Evolutionary conservation across 2,888 invertebrate genomes (phyloP), one percentile per base, ranked within the genome.

Genomic region (Dendrolimus houi): DNA sequence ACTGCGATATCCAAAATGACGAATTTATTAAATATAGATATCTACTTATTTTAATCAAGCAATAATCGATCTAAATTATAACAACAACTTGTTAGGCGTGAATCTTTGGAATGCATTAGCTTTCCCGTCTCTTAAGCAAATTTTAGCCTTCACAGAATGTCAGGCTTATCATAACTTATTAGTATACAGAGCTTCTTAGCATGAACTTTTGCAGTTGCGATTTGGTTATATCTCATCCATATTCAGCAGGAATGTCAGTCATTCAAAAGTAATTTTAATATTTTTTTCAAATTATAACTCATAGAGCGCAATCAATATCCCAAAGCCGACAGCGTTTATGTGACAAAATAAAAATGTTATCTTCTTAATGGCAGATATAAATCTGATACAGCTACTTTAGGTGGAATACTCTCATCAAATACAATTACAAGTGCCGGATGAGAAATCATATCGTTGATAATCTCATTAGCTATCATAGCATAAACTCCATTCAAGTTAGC

Each of bases 111-210:
- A 77, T 77, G 74, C 75, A 78, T 79, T 71, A 67, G 69, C 67
- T 74, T n/a, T 74, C 66, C 69, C 69, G 70, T 67, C 70, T 68
- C 62, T 62, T 67, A 67, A 66, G 74, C 68, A 74, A 66, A 73
- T 62, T 71, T 62, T 67, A 72, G 69, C 80, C 85, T 83, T 69
- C 59, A 57, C 59, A 64, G 64, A 79, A 76, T 77, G 74, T 71
- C 75, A 76, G 71, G 64, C 71, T 73, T 72, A 71, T 70, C 67
- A 59, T 58, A 60, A 60, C 58, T 55, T 65, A 72, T 73, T 72
- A 68, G 67, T 71, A 76, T 75, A 66, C 60, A 63, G 52, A 64
- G 68, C 56, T 57, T 56, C 64, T 65, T 57, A 60, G 57, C 53
- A 14, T 17, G 55, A 55, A 53, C 55, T 59, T 61, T 61, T 62